Evolutionary conservation across 92 coral and sea anemone species (phyloP), one percentile per base, ranked within the genome.

Genomic region (Phymanthus crucifer): DNA sequence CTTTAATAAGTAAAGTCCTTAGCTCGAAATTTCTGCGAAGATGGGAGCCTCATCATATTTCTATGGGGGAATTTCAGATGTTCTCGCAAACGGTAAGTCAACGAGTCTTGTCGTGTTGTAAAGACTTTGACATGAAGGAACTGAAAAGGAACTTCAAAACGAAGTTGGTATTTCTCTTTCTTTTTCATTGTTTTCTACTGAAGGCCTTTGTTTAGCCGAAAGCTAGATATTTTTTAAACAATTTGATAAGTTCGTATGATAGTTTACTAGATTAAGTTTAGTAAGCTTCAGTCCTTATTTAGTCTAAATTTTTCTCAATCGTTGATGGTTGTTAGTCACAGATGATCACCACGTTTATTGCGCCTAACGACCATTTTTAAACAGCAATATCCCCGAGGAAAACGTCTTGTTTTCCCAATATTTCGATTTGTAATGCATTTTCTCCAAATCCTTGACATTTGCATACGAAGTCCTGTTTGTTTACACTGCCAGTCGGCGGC

Each of bases 11-110:
- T 64, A 96, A 96, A 87, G 97, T 96, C n/a, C 83, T 96, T 29
- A 96, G 99, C 90, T 96, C 99, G 70, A 96, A 93, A 83, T 96
- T 93, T 68, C 70, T 96, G 64, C 86, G 99, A 84, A 93, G 97
- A 83, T 96, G 99, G 99, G 99, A 96, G 78, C 88, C 98, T 6
- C 99, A 96, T 50, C 99, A 91, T 73, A 79, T 96, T 45, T 85
- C 85, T 73, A 73, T 96, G 93, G 99, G 97, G 24, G 99, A 96
- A 32, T 93, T 93, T 79, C 99, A 96, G 71, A 76, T 96, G 84
- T 90, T 88, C 66, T 93, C 99, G n/a, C 89, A 95, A 21, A 93
- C 98, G 97, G 99, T 96, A 61, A 93, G 99, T 79, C 14, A 34
- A 64, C 1, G 7, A 2, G 26, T 57, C 34, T 76, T 45, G 27